These are phyloP conservation scores for Athalia cordata DNA, from an alignment of 2,888 invertebrate genomes.

Conservation along the genomic window DNA sequence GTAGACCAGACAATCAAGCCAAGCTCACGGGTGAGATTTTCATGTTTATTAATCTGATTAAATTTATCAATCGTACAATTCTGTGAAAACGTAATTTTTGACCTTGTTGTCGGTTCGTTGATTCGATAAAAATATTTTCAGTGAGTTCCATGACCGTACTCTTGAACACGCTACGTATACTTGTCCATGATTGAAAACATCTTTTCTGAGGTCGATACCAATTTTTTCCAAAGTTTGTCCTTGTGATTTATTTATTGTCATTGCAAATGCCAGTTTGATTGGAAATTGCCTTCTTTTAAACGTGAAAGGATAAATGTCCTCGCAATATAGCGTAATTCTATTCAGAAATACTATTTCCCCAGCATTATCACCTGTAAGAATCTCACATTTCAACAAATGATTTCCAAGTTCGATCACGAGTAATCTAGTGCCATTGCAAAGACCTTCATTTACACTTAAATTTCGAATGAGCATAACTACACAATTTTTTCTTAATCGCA, in stretches of 20 bases:
- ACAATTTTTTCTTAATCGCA: no score
- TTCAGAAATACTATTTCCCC: conserved; percentile 45
- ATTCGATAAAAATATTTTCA: not conserved
- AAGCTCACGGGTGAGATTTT: no score
- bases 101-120: not conserved
- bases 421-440: conserved; percentile 46
- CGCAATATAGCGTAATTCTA: conserved; percentile 46
- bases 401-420: conserved; percentile 40
- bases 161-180: conserved; percentile 67
- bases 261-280: conserved; percentile 60
- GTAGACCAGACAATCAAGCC: no score
- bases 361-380: conserved; percentile 45
- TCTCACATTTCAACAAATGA: conserved; percentile 43
- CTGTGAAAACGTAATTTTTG: not conserved
- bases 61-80: not conserved
- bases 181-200: conserved; percentile 66
- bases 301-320: conserved; percentile 50
- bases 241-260: conserved; percentile 68
- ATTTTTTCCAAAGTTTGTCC: conserved; percentile 64
- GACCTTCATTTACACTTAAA: conserved; percentile 34
- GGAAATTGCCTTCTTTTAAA: conserved; percentile 62
- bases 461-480: no score
- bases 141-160: conserved; percentile 47
- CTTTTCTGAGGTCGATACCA: conserved; percentile 63
- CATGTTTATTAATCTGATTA: no score